These are phyloP conservation scores for Diceros bicornis DNA, from an alignment of 2,797 vertebrate species.

Conservation along the genomic window DNA sequence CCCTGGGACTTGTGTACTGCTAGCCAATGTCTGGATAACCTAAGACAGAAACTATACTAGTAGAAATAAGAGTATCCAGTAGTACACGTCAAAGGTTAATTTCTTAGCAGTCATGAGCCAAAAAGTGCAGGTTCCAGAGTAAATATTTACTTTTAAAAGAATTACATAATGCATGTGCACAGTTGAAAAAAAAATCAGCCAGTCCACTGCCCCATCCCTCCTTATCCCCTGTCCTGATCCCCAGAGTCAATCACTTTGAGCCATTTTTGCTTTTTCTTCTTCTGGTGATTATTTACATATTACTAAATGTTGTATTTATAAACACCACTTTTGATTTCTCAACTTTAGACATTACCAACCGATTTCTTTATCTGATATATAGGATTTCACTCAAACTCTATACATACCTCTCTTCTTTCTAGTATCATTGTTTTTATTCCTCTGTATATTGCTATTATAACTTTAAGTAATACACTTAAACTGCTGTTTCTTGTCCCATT, in stretches of 20 bases:
- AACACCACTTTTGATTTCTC: not conserved
- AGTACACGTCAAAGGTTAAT: slow-evolving; percentile 9
- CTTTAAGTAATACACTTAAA: not conserved
- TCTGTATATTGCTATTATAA: not conserved
- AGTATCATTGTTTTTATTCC: not conserved
- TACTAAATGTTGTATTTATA: not conserved
- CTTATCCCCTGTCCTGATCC: not conserved
- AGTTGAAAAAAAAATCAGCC: not conserved
- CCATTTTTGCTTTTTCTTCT: not conserved
- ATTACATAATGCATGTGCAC: not conserved
- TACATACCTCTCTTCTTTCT: not conserved
- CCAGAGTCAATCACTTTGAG: not conserved
- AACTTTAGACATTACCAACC: not conserved
- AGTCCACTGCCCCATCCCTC: not conserved
- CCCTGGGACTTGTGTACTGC: not conserved
- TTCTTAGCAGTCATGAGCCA: slow-evolving; percentile 28
- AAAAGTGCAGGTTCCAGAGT: slow-evolving; percentile 41
- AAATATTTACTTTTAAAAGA: slow-evolving; percentile 67
- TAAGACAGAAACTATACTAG: not conserved
- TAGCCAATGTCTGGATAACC: not conserved
- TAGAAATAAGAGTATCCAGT: not conserved
- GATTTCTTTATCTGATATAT: not conserved
- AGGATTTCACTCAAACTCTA: not conserved
- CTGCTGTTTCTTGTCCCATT: not conserved
- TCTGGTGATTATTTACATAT: not conserved